Conservation (phyloP, 2,888 invertebrate genomes). For the Lathronympha strigana region DNA sequence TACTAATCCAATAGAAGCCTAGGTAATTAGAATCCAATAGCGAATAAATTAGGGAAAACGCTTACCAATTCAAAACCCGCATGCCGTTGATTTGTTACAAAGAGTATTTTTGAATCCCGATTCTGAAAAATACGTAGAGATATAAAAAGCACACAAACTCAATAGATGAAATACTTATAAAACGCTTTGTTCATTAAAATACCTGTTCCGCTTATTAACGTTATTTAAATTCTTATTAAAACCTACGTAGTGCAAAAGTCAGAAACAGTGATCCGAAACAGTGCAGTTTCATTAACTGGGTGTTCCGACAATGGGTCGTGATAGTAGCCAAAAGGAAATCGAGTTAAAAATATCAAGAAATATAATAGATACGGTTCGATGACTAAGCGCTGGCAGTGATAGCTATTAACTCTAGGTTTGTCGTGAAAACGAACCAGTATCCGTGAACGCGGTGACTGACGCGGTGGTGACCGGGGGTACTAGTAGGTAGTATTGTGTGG, state of each 20-base stretch:
- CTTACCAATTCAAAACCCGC: slow-evolving; percentile 29
- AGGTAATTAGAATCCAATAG: neutral
- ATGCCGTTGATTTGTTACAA: slow-evolving; percentile 2
- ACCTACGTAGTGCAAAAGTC: slow-evolving; percentile 6
- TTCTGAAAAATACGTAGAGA: slow-evolving; percentile 14
- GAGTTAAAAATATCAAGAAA: slow-evolving; percentile 17
- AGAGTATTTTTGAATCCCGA: slow-evolving; percentile 1
- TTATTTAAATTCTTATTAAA: slow-evolving; percentile 3
- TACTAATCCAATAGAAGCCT: neutral
- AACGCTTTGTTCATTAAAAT: neutral
- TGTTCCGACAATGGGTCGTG: slow-evolving; percentile 3
- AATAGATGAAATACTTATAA: neutral
- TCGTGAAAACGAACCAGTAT: slow-evolving; percentile 54
- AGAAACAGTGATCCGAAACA: slow-evolving; percentile 9
- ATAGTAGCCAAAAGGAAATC: slow-evolving; percentile 21
- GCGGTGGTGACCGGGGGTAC: no score
- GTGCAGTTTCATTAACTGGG: slow-evolving; percentile 9
- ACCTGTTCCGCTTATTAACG: neutral
- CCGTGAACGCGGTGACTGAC: slow-evolving; percentile 65
- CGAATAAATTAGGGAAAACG: slow-evolving; percentile 1
- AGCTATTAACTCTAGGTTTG: slow-evolving; percentile 45
- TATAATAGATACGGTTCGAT: slow-evolving; percentile 19
- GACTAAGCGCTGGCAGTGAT: slow-evolving; percentile 23
- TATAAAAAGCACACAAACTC: neutral
- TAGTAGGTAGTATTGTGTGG: neutral